Base-by-base conservation (phyloP, 1,140 invertebrate species). In the Aphaenogaster ashmeadi region DNA sequence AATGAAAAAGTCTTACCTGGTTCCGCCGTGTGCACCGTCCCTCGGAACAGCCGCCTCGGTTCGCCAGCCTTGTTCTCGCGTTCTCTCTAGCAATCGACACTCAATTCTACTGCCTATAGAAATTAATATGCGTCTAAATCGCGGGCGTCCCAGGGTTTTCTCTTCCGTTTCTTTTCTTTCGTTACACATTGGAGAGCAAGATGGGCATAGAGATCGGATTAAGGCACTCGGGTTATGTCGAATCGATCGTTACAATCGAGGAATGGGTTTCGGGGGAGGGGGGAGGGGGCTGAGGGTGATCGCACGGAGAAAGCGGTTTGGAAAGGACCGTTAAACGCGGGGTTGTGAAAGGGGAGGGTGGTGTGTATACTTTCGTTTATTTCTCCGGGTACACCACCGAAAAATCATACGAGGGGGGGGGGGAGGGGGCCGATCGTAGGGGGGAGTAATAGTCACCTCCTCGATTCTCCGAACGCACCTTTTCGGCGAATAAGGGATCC, bases 221-320 rank as follows among this genome's bases (percentile, higher is more conserved):
- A 95, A 95, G 94, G 94, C 94, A 95, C 94, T 94, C 94, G 91
- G 92, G 91, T 92, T 85, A 81, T 72, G 84, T 92, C 91, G 67
- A 92, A 92, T 89, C 88, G 88, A 88, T 83, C 72, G 77, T 91
- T 89, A 58, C 84, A 71, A 79, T 71, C 85, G 47, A 54, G 44
- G 74, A 71, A 21, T 80, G 77, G 52, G n/a, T 44, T 38, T 75
- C 13, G 78, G 33, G 13, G 15, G 67, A 2, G 4, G 11, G 4
- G 13, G 33, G 36, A 21, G 54, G 36, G 11, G n/a, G n/a, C 18
- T 27, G 50, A 62, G 58, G 54, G 13, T 67, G 27, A 66, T 13
- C 15, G 88, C 89, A 87, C 89, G 88, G 88, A 90, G 88, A 87
- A 90, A 83, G 87, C 56, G 21, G n/a, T 27, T 6, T 18, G n/a